Evolutionary conservation across 2,888 invertebrate species (phyloP), one percentile per base, ranked within the genome.

Genomic region (Biston stratarius): DNA sequence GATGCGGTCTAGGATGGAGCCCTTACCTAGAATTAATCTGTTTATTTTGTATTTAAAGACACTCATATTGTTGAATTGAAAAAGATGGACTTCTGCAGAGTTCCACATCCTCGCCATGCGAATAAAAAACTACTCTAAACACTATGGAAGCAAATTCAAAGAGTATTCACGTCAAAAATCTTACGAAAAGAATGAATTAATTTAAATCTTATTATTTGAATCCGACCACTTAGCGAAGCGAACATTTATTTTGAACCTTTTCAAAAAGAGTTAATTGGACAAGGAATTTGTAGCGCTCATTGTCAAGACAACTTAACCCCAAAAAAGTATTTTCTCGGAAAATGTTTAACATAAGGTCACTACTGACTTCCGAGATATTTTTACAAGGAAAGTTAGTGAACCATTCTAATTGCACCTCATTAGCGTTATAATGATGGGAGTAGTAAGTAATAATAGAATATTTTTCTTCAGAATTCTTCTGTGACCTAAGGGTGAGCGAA

Each of bases 221-320:
- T 65, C 64, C n/a, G 33, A 60, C 70, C 59, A 71, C 58, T 71
- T 64, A 57, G 64, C 52, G 66, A 61, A 64, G 62, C 48, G 60
- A 63, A 55, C 45, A 65, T 69, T 70, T 70, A 67, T 66, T 68
- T 64, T 63, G 51, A 69, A 68, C 61, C 70, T 73, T 33, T 79
- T 75, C 66, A 61, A 74, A 81, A 72, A 74, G 67, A 76, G 73
- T 73, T 78, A 79, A 80, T 81, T 76, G 76, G 74, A 75, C 78
- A 74, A 65, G 71, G 74, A 77, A 77, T 80, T 76, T 75, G 70
- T 71, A 65, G 70, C 51, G 64, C 68, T 68, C 69, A 70, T 70
- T 71, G 64, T 72, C 55, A 66, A 68, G 63, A 64, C 59, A 59
- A 69, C 57, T 58, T 64, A 62, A 61, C 49, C 55, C 53, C 7